Percentiles rank a stretch among this genome's conserved stretches.
Evolutionary conservation across 2,113 vertebrate genomes (phyloP).

Genomic region (Chaenogobius annularis): DNA sequence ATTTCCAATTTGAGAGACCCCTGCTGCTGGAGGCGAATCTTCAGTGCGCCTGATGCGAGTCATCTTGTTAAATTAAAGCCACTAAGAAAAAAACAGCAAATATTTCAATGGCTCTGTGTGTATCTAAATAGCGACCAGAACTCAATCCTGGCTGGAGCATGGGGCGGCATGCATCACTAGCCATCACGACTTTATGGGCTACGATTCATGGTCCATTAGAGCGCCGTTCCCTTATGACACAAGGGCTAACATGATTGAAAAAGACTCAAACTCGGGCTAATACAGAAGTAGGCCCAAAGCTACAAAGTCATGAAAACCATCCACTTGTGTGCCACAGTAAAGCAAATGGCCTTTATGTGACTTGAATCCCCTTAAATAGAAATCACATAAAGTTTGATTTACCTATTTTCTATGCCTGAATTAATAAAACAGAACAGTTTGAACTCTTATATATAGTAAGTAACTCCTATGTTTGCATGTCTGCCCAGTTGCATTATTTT

Average conservation of each 20-base stretch:
- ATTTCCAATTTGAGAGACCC: slow-evolving; percentile 78
- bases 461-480: not conserved
- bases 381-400: not conserved
- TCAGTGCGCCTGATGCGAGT: slow-evolving; percentile 60
- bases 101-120: slow-evolving; percentile 45
- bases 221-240: slow-evolving; percentile 28
- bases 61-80: slow-evolving; percentile 72
- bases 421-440: not conserved
- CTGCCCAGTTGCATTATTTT: not conserved
- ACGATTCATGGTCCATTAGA: slow-evolving; percentile 27
- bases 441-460: not conserved
- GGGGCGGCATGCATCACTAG: slow-evolving; percentile 33
- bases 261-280: slow-evolving; percentile 20
- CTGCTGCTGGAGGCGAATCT: slow-evolving; percentile 72
- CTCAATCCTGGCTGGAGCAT: slow-evolving; percentile 26
- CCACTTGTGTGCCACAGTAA: slow-evolving; percentile 13
- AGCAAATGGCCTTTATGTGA: slow-evolving; percentile 24
- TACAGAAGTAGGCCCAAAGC: slow-evolving; percentile 39
- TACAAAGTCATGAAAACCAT: slow-evolving; percentile 31
- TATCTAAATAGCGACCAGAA: slow-evolving; percentile 45
- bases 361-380: slow-evolving; percentile 31
- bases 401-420: not conserved
- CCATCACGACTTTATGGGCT: slow-evolving; percentile 30
- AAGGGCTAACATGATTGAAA: slow-evolving; percentile 36
- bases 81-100: slow-evolving; percentile 59